A percentile compares a stretch with the other conserved stretches of the same genome.
Conservation (phyloP, 2,888 invertebrate genomes). For the Conomelus anceps region DNA sequence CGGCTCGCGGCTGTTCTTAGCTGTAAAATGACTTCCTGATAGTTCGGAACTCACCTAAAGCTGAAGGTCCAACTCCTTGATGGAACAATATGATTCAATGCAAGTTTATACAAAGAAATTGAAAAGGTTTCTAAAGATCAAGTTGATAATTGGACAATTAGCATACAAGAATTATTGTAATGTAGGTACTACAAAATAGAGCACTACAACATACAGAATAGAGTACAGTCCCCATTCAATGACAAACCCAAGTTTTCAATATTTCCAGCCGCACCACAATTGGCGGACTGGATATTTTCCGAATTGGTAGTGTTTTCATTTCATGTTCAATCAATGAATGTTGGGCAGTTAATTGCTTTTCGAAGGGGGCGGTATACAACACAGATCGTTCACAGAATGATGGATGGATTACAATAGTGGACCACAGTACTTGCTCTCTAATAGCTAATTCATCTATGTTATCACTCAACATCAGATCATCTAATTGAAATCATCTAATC, state of each 20-base stretch:
- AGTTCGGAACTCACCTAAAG: background rate
- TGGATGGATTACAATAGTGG: background rate
- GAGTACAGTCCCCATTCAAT: background rate
- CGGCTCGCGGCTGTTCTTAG: too few species aligned
- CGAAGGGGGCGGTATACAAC: background rate
- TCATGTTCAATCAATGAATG: background rate
- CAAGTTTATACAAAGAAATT: too few species aligned
- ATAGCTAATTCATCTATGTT: background rate
- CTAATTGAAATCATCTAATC: background rate
- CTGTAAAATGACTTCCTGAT: background rate
- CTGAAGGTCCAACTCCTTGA: too few species aligned
- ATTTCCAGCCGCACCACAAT: background rate
- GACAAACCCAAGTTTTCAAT: background rate
- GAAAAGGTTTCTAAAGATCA: too few species aligned
- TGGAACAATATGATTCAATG: too few species aligned
- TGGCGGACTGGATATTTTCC: background rate
- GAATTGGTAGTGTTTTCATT: background rate
- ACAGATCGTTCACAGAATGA: background rate
- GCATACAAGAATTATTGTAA: too few species aligned
- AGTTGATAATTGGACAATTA: background rate
- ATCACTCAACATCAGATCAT: background rate
- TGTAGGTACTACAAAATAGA: background rate
- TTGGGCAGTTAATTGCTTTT: background rate
- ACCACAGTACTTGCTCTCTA: too few species aligned
- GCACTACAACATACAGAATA: too few species aligned